A percentile compares a stretch with the other conserved stretches of the same genome.
Evolutionary conservation across 2,888 invertebrate genomes (phyloP).

Genomic region (Mechanitis mazaeus): DNA sequence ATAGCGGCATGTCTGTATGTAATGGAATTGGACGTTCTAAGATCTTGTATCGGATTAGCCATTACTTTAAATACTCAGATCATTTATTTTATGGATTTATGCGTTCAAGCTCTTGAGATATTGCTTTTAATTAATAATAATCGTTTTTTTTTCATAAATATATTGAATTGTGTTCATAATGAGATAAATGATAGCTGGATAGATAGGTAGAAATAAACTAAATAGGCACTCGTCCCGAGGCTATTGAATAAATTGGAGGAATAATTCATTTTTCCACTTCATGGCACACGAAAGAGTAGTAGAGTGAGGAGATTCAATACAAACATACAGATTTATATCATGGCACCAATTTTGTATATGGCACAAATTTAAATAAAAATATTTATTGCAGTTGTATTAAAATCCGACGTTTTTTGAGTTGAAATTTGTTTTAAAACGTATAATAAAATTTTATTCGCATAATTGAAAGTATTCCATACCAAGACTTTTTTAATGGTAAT

Average conservation of each 20-base stretch:
- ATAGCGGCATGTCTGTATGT: conserved; percentile 1
- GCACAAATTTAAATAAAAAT: too few species aligned
- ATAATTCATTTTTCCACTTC: conserved; percentile 67
- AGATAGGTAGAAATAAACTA: conserved; percentile 42
- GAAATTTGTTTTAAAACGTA: too few species aligned
- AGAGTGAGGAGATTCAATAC: conserved; percentile 14
- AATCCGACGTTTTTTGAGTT: too few species aligned
- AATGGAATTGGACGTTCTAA: conserved; percentile 6
- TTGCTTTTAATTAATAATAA: conserved; percentile 12
- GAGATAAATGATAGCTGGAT: conserved; percentile 3
- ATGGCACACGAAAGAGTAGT: conserved; percentile 52
- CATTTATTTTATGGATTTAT: neutral
- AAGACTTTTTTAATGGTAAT: too few species aligned
- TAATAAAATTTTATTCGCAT: too few species aligned
- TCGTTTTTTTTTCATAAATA: too few species aligned
- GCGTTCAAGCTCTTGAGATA: too few species aligned
- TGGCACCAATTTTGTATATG: neutral
- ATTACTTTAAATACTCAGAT: conserved; percentile 1
- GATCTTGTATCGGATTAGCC: neutral
- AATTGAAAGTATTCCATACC: too few species aligned
- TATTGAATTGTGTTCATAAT: too few species aligned
- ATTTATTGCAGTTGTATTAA: too few species aligned
- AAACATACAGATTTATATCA: conserved; percentile 27
- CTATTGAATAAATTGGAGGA: conserved; percentile 61
- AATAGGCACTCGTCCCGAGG: conserved; percentile 39